Percentiles rank a stretch among this genome's conserved stretches.
phyloP scores from a whole-genome alignment of 2,888 invertebrate species.

The Xylocampa areola region DNA sequence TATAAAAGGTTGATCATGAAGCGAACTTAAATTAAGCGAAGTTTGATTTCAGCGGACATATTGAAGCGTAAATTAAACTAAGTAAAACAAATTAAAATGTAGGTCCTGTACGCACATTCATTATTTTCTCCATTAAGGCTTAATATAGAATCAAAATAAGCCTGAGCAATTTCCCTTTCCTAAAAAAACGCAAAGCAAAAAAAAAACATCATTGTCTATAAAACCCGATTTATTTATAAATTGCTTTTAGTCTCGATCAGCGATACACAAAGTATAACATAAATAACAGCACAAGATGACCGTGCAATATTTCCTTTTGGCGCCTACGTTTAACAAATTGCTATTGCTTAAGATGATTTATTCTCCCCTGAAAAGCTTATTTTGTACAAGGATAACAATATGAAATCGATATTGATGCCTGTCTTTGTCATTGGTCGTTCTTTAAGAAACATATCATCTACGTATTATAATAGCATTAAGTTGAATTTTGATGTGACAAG shows the following conservation, averaged over 20 bases:
- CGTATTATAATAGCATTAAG: too few relatives aligned
- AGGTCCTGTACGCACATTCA: too few relatives aligned
- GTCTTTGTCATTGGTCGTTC: conserved; percentile 26
- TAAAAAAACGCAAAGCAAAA: conserved; percentile 28
- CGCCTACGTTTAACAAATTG: conserved; percentile 58
- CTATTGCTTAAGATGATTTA: conserved; percentile 58
- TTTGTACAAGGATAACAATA: conserved; percentile 55
- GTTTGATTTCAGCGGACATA: too few relatives aligned
- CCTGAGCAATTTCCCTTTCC: conserved; percentile 4
- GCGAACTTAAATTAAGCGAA: too few relatives aligned
- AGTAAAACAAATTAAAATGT: too few relatives aligned
- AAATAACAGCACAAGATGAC: conserved; percentile 44
- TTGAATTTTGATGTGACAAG: too few relatives aligned
- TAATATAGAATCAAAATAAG: not conserved
- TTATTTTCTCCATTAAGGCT: too few relatives aligned
- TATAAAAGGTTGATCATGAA: too few relatives aligned
- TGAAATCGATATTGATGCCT: conserved; percentile 52
- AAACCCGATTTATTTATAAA: conserved; percentile 28
- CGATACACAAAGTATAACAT: conserved; percentile 19
- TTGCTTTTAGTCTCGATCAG: conserved; percentile 16
- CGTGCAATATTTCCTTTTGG: conserved; percentile 42
- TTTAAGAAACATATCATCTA: conserved; percentile 13
- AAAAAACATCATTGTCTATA: conserved; percentile 8
- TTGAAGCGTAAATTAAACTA: too few relatives aligned
- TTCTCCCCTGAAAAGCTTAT: conserved; percentile 46